These are phyloP conservation scores for Myrmophylax atrothorax DNA, from an alignment of 2,113 vertebrate species.

Conservation along the genomic window DNA sequence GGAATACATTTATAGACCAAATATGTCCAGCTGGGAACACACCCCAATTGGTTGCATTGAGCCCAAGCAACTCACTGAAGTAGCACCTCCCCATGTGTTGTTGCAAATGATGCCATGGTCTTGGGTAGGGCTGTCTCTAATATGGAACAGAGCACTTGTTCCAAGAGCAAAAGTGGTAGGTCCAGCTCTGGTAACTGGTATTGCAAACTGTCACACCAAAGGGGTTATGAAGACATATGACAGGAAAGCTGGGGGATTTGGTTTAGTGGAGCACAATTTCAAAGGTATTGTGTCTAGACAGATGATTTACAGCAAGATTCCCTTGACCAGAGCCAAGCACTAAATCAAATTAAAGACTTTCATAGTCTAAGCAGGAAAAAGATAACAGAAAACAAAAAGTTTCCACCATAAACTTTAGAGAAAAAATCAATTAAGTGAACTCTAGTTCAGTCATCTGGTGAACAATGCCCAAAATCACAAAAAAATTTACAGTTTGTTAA, in stretches of 20 bases:
- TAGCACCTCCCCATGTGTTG: rapidly evolving
- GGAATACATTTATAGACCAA: background rate
- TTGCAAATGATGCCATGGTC: background rate
- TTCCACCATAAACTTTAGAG: background rate
- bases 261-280: background rate
- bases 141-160: background rate
- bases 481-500: background rate
- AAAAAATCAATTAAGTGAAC: background rate
- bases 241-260: background rate
- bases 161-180: background rate
- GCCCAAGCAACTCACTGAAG: background rate
- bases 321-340: background rate
- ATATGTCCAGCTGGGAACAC: background rate
- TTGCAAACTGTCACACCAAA: background rate
- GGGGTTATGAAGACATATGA: background rate
- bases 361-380: background rate
- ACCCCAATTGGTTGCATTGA: background rate
- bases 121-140: background rate
- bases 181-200: background rate
- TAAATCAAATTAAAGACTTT: background rate
- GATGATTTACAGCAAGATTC: background rate
- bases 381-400: background rate
- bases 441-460: background rate
- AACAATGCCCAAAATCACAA: background rate
- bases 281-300: background rate